Conservation (phyloP, 1,140 invertebrate genomes). For the Penaeus indicus region DNA sequence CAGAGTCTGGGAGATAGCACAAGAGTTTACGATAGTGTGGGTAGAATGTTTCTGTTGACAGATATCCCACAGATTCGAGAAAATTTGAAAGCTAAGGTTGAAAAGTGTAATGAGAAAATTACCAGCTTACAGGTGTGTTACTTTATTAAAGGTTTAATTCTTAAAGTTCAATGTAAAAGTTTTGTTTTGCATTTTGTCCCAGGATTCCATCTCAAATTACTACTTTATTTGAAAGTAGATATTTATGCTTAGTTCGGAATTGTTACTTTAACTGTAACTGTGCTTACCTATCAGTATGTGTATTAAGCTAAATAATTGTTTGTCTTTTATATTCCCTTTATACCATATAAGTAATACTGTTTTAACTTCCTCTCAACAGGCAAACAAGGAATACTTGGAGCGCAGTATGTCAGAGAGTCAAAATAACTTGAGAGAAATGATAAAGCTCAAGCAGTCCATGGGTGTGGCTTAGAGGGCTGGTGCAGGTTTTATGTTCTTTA, state of each 20-base stretch:
- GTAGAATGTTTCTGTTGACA: slow-evolving; percentile 50
- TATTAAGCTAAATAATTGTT: no score
- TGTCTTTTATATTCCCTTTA: no score
- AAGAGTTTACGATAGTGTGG: slow-evolving; percentile 51
- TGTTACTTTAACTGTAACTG: background rate
- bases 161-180: background rate
- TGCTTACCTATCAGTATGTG: no score
- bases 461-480: slow-evolving; percentile 22
- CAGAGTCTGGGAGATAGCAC: slow-evolving; percentile 57
- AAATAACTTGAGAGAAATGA: slow-evolving; percentile 87
- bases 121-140: slow-evolving; percentile 46
- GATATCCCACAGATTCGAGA: slow-evolving; percentile 54
- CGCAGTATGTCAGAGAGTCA: slow-evolving; percentile 86
- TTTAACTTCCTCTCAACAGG: slow-evolving; percentile 69
- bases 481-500: no score
- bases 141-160: background rate
- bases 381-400: slow-evolving; percentile 82
- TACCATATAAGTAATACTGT: background rate
- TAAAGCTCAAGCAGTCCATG: slow-evolving; percentile 71
- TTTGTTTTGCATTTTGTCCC: background rate
- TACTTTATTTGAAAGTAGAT: background rate
- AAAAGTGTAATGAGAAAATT: slow-evolving; percentile 54
- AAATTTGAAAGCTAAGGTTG: slow-evolving; percentile 53
- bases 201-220: no score
- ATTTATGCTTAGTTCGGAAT: background rate